These are phyloP conservation scores for Cranoglanis bouderius DNA, from an alignment of 2,113 vertebrate genomes.

Conservation along the genomic window DNA sequence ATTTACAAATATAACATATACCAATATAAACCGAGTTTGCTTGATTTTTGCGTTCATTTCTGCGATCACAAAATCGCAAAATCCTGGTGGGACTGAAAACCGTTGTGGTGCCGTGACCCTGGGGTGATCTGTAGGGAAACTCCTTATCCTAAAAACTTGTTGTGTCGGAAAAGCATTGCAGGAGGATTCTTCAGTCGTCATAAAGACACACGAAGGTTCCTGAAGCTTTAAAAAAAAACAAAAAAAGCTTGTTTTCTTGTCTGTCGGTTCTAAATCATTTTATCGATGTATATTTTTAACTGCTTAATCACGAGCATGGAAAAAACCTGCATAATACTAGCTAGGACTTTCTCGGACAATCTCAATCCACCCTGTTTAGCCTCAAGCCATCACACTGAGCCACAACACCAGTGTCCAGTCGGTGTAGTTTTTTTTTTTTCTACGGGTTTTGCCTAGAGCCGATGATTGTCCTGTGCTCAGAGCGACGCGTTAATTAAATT, in stretches of 20 bases:
- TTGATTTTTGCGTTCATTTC: too few species aligned
- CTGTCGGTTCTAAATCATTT: background rate
- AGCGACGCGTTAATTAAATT: slow-evolving; percentile 70
- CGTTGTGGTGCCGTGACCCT: background rate
- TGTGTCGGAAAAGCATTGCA: background rate
- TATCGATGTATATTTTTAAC: background rate
- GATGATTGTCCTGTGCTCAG: slow-evolving; percentile 57
- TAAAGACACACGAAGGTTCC: background rate
- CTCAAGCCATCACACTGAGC: background rate
- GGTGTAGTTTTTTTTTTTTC: slow-evolving; percentile 10
- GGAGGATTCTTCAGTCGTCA: background rate
- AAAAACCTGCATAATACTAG: background rate
- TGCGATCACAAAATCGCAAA: too few species aligned
- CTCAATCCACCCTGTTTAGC: background rate
- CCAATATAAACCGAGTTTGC: too few species aligned
- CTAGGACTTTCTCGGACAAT: background rate
- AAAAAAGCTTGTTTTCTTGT: background rate
- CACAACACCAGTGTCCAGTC: slow-evolving; percentile 12
- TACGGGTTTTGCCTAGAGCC: slow-evolving; percentile 38
- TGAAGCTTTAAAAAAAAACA: background rate
- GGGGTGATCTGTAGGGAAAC: background rate
- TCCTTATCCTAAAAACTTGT: background rate
- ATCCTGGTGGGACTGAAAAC: too few species aligned
- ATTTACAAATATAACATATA: too few species aligned
- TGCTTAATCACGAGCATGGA: background rate